Conservation (phyloP, 2,113 vertebrate genomes). For the Tor tambroides region DNA sequence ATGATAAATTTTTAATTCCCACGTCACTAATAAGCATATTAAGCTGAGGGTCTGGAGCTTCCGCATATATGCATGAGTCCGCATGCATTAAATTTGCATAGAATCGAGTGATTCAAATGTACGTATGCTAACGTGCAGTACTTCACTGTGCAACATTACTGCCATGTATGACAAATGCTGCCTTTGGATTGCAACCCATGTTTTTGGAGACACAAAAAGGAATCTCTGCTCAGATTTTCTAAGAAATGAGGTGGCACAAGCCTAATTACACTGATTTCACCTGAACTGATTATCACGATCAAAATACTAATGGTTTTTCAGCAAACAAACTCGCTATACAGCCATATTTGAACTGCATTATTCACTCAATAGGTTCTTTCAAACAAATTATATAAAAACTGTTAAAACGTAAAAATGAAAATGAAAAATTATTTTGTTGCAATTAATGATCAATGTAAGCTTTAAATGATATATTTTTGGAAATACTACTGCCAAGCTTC, state of each 20-base stretch:
- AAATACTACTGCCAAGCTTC: conserved; percentile 92
- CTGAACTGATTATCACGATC: neutral
- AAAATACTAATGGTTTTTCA: conserved; percentile 2
- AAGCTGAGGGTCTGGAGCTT: conserved; percentile 67
- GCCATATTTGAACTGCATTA: neutral
- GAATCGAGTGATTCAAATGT: conserved; percentile 89
- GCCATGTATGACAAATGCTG: conserved; percentile 73
- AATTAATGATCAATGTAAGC: too few species aligned
- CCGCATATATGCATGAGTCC: conserved; percentile 85
- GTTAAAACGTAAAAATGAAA: too few species aligned
- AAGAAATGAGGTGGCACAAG: neutral
- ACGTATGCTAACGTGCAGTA: conserved; percentile 74
- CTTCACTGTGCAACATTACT: conserved; percentile 68
- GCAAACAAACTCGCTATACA: neutral
- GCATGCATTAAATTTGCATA: conserved; percentile 91
- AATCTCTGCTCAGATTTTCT: neutral
- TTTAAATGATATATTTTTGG: neutral
- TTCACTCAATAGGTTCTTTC: neutral
- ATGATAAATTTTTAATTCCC: conserved; percentile 95
- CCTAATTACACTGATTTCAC: conserved; percentile 11
- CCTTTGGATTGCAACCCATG: conserved; percentile 74
- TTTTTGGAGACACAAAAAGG: conserved; percentile 11
- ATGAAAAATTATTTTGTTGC: neutral
- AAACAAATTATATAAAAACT: neutral
- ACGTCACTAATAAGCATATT: conserved; percentile 85